phyloP scores from a whole-genome alignment of 1,140 invertebrate genomes.

The Neodiprion pinetum region DNA sequence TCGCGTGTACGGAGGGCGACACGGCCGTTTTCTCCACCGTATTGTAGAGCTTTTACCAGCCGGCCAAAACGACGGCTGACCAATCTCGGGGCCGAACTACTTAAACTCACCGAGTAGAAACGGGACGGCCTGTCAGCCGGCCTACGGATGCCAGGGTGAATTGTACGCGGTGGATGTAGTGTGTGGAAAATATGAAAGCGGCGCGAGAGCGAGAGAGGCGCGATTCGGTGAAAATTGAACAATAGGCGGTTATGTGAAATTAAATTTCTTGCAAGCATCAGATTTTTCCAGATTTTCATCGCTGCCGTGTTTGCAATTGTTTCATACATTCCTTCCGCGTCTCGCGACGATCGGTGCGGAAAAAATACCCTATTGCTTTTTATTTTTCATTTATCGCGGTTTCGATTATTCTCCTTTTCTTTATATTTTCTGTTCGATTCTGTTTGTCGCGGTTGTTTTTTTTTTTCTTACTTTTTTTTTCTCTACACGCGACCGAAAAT shows the following conservation, averaged over 20 bases:
- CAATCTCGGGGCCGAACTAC: not conserved
- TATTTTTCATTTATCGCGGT: not conserved
- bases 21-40: not conserved
- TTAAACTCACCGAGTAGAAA: not conserved
- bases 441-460: not conserved
- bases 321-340: too few species aligned
- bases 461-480: conserved; percentile 19
- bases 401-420: conserved; percentile 6
- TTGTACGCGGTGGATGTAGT: too few species aligned
- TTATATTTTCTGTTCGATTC: not conserved
- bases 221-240: too few species aligned
- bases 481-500: not conserved
- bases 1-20: not conserved
- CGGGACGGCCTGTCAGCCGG: not conserved
- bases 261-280: too few species aligned
- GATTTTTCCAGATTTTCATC: too few species aligned
- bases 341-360: not conserved
- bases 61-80: not conserved
- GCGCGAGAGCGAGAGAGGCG: too few species aligned
- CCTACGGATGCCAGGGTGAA: too few species aligned
- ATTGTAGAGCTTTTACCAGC: not conserved
- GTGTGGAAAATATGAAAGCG: too few species aligned
- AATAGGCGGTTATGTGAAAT: too few species aligned
- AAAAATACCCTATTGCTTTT: conserved; percentile 13
- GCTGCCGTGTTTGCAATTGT: too few species aligned